Percentiles rank a stretch among this genome's conserved stretches.
phyloP scores from a whole-genome alignment of 1,140 invertebrate genomes.

The Hylaeus volcanicus region DNA sequence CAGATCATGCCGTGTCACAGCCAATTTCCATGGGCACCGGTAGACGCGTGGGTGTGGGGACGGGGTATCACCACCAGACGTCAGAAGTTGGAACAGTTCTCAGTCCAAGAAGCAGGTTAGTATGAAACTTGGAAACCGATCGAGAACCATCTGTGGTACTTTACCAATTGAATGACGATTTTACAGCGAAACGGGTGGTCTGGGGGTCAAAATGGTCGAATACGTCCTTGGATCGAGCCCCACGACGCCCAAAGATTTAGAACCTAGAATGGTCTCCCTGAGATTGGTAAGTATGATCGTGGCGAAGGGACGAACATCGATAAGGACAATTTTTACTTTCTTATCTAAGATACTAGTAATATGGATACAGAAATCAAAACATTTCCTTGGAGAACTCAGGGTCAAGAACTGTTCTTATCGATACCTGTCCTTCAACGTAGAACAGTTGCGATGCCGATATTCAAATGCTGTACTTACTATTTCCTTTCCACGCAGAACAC shows the following conservation, averaged over 20 bases:
- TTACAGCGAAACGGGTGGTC: constrained; percentile 86
- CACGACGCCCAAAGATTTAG: constrained; percentile 86
- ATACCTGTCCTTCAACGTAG: too few relatives aligned
- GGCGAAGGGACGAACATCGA: too few relatives aligned
- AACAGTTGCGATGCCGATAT: background rate
- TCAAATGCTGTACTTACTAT: background rate
- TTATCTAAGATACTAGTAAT: too few relatives aligned
- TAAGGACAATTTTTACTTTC: too few relatives aligned
- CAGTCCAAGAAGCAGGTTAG: constrained; percentile 79
- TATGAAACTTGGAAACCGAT: background rate
- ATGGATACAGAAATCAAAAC: too few relatives aligned
- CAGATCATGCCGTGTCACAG: constrained; percentile 89
- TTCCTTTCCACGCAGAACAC: constrained; percentile 70
- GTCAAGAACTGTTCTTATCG: too few relatives aligned
- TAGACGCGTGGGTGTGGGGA: constrained; percentile 81
- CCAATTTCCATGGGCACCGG: constrained; percentile 86
- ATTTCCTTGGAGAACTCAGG: too few relatives aligned
- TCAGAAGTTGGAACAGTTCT: constrained; percentile 79
- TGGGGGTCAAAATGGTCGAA: constrained; percentile 99
- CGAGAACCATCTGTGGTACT: background rate
- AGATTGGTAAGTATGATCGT: constrained; percentile 82
- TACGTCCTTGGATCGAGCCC: constrained; percentile 96
- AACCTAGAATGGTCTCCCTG: constrained; percentile 87
- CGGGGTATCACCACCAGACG: constrained; percentile 79
- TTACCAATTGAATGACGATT: background rate